Percentiles rank a stretch among this genome's conserved stretches.
Evolutionary conservation across 1,140 invertebrate genomes (phyloP).

Genomic region (Drosophila quadrilineata): DNA sequence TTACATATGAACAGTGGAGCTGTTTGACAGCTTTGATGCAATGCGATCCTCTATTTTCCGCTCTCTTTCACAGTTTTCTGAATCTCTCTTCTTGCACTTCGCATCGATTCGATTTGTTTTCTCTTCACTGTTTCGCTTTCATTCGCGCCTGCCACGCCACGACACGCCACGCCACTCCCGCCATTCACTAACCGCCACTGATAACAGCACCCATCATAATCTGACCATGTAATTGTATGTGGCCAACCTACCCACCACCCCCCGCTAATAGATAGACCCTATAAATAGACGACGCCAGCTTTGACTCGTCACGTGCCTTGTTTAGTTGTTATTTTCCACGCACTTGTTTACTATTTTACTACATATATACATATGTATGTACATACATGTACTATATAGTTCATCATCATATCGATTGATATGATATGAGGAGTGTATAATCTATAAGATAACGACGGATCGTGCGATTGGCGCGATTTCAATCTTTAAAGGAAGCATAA

Average conservation of each 20-base stretch:
- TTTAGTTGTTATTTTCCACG: constrained; percentile 13
- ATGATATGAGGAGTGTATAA: too few relatives aligned
- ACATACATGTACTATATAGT: not conserved
- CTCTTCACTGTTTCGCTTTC: not conserved
- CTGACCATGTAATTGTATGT: too few relatives aligned
- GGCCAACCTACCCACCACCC: too few relatives aligned
- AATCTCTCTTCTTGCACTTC: not conserved
- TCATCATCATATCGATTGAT: not conserved
- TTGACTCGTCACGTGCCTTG: too few relatives aligned
- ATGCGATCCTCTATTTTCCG: too few relatives aligned
- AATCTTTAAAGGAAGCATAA: too few relatives aligned
- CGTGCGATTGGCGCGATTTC: too few relatives aligned
- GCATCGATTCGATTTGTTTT: constrained; percentile 6
- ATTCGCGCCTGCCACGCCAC: constrained; percentile 10
- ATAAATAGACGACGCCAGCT: too few relatives aligned
- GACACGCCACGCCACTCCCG: constrained; percentile 4
- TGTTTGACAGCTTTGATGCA: too few relatives aligned
- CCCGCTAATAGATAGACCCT: too few relatives aligned
- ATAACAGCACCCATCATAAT: constrained; percentile 5
- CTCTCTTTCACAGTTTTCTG: not conserved
- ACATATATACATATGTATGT: not conserved
- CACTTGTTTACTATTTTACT: too few relatives aligned
- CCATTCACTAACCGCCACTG: not conserved
- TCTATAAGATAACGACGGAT: too few relatives aligned
- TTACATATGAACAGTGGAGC: constrained; percentile 13